Evolutionary conservation across 2,113 vertebrate species (phyloP).

Genomic region (Patagioenas fasciata): DNA sequence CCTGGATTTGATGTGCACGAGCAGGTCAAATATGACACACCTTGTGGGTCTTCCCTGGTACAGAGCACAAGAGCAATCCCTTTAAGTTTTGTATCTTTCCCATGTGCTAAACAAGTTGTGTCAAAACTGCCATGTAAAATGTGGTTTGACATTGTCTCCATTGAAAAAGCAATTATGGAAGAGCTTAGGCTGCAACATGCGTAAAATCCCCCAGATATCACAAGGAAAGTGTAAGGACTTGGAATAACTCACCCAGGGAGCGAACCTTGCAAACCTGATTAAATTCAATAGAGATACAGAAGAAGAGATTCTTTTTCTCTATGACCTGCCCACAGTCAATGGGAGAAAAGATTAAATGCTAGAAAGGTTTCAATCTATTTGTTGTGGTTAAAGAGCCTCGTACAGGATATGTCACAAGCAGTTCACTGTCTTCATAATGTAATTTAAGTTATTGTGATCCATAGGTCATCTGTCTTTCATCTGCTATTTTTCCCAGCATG

Average conservation of each 20-base stretch:
- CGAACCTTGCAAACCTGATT: conserved; percentile 20
- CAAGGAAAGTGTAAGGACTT: not conserved
- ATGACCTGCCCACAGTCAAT: not conserved
- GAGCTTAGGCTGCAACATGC: not conserved
- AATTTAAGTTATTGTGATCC: conserved; percentile 16
- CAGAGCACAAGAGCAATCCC: not conserved
- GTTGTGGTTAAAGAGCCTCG: conserved; percentile 8
- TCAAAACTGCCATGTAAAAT: not conserved
- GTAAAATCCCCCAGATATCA: not conserved
- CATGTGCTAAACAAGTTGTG: not conserved
- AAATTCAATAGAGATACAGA: not conserved
- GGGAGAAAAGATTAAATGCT: conserved; percentile 31
- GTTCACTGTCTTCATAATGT: not conserved
- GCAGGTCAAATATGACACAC: not conserved
- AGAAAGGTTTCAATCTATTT: conserved; percentile 9
- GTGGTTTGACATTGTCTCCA: not conserved
- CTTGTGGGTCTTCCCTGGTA: not conserved
- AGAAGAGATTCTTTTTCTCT: not conserved
- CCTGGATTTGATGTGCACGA: rapidly evolving
- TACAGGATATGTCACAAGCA: not conserved
- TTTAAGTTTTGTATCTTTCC: not conserved
- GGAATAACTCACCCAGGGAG: not conserved
- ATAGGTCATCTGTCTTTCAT: not conserved
- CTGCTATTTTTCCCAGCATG: not conserved
- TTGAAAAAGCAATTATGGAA: conserved; percentile 52